These are phyloP conservation scores for Myotis vivesi DNA, from an alignment of 2,797 vertebrate genomes.

Conservation along the genomic window DNA sequence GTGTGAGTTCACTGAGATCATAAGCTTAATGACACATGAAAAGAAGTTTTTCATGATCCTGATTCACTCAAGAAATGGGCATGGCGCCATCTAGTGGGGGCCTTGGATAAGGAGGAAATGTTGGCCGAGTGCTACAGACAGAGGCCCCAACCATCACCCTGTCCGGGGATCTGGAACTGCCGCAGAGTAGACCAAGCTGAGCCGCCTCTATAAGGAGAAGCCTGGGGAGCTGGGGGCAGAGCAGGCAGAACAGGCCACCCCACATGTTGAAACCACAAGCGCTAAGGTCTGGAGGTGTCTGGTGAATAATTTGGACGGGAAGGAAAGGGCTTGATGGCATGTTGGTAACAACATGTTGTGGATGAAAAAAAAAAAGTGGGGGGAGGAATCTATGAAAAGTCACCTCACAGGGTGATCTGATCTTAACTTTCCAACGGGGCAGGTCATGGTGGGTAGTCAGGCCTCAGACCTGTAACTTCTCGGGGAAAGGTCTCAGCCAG, in stretches of 20 bases:
- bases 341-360: neutral
- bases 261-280: neutral
- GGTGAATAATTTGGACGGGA: neutral
- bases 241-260: neutral
- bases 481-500: neutral
- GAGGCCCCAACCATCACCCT: neutral
- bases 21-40: accelerated
- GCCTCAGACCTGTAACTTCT: neutral
- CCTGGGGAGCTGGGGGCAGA: neutral
- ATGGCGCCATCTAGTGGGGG: neutral
- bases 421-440: too few species aligned
- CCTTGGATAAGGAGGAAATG: neutral
- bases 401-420: neutral
- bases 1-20: neutral
- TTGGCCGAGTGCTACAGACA: accelerated
- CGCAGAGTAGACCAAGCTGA: neutral
- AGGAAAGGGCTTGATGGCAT: neutral
- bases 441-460: neutral
- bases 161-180: too few species aligned
- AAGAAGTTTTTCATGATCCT: neutral
- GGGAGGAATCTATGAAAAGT: neutral
- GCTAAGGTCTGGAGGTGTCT: neutral
- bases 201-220: neutral
- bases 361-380: neutral
- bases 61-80: accelerated